Base-by-base conservation (phyloP, 2,797 vertebrate species). In the Pristis pectinata region DNA sequence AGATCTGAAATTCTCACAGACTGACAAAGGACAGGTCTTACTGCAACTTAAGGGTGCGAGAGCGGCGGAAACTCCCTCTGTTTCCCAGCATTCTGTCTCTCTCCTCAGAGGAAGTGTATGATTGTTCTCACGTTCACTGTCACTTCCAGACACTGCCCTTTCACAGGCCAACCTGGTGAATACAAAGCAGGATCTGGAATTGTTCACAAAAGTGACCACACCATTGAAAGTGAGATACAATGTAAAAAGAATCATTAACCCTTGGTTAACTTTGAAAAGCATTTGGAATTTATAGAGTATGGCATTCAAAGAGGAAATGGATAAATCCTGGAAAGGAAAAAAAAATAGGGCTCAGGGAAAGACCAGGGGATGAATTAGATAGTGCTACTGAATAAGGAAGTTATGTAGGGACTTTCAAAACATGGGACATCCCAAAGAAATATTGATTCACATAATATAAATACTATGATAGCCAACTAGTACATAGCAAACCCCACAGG, bases 71-170 rank as follows among this genome's bases (percentile, higher is more conserved):
- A 76, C 70, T 94, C 67, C 67, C 67, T 74, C 41, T 49, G 67
- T 44, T 93, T 94, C 92, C 92, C 92, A 94, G 92, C 92, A 94
- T 94, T 94, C 92, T 94, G 67, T 92, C 92, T 44, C 92, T 94
- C 92, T 94, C 92, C 27, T n/a, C 30, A 70, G 92, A 74, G 92
- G 92, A 94, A 94, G 37, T 94, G 59, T n/a, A 70, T 74, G 70
- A 94, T 76, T 94, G 67, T 94, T 94, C 92, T 76, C 44, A 94
- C 41, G 92, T 94, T 76, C 92, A 74, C 92, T 93, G 92, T 94
- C 67, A 67, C 92, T 94, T 94, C 92, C 92, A 94, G 92, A 49
- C 92, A 34, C 92, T 74, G 92, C 92, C 41, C 70, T 74, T 74
- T 70, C 92, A 74, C 67, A 94, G 92, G 41, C 92, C 44, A 67